Evolutionary conservation across 2,797 vertebrate genomes (phyloP), one percentile per base, ranked within the genome.

Genomic region (Hyperoplus immaculatus): DNA sequence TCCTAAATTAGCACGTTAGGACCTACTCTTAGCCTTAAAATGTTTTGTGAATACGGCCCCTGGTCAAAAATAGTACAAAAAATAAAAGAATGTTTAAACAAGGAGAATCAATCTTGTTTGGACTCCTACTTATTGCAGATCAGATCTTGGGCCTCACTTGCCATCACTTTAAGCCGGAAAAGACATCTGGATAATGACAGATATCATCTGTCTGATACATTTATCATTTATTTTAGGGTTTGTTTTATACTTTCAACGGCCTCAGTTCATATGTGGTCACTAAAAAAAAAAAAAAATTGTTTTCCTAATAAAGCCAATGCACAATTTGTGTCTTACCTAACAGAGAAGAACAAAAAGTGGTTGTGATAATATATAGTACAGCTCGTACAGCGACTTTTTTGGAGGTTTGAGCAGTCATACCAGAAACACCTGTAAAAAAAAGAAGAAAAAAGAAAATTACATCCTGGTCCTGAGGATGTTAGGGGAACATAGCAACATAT

Each of bases 361-460:
- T 72, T 13, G 4, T 21, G 15, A 57, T 10, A 5, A 76, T 68
- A 41, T 43, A 76, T 3, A 0, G 1, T 8, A 0, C 8, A 47
- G 57, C 5, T 18, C 0, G 5, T 4, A 6, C 0, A 5, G 39
- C 0, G 0, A 68, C 12, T 16, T 0, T 72, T 29, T 11, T 21
- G 63, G 68, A 72, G 8, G 59, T 10, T 51, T n/a, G 8, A 0
- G 4, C 15, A 0, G 14, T 68, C 42, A 68, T 15, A 46, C 45
- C 14, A 61, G 6, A 67, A n/a, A 81, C 29, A 38, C 51, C 41
- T 81, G 11, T 43, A 3, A 50, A 9, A 60, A 63, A 7, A 43
- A 29, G 38, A 53, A 18, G 38, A 49, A 29, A 29, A 29, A 29
- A 29, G 29, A 29, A 29, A 29, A 29, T 29, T 29, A 29, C 29